Evolutionary conservation across 1,140 invertebrate genomes (phyloP).

Genomic region (Scylla paramamosain): DNA sequence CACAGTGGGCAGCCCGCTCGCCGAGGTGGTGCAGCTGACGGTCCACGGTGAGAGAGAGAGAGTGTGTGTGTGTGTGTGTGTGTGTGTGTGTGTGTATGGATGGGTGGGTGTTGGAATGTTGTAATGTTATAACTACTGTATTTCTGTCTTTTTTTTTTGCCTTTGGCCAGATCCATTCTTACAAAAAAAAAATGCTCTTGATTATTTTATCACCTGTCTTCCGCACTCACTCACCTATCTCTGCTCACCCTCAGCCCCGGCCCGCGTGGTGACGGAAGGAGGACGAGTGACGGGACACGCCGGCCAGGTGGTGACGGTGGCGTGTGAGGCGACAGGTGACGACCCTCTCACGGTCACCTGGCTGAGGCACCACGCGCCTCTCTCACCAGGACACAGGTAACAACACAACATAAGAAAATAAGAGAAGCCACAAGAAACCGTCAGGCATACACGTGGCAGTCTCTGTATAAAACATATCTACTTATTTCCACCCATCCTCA

Average conservation of each 20-base stretch:
- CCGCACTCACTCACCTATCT: background rate
- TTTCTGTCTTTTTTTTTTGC: too few species aligned
- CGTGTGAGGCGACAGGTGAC: slow-evolving; percentile 72
- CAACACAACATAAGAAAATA: background rate
- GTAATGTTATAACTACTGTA: too few species aligned
- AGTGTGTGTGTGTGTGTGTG: background rate
- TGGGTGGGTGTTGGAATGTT: too few species aligned
- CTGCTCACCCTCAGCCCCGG: slow-evolving; percentile 48
- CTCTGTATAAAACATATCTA: too few species aligned
- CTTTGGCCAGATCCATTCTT: too few species aligned
- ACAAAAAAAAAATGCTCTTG: too few species aligned
- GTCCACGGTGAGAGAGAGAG: slow-evolving; percentile 80
- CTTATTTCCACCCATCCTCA: too few species aligned
- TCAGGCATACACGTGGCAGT: too few species aligned
- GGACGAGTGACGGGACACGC: slow-evolving; percentile 71
- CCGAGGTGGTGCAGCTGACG: slow-evolving; percentile 81
- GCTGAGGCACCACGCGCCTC: slow-evolving; percentile 51
- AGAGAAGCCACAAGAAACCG: too few species aligned
- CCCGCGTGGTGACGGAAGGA: slow-evolving; percentile 71
- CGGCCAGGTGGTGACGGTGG: slow-evolving; percentile 63
- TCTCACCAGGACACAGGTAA: slow-evolving; percentile 55
- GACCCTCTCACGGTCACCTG: slow-evolving; percentile 72
- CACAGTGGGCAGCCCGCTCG: slow-evolving; percentile 80
- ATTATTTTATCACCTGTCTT: background rate
- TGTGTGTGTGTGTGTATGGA: background rate